These are phyloP conservation scores for Leucopsar rothschildi DNA, from an alignment of 2,113 vertebrate species.

Conservation along the genomic window DNA sequence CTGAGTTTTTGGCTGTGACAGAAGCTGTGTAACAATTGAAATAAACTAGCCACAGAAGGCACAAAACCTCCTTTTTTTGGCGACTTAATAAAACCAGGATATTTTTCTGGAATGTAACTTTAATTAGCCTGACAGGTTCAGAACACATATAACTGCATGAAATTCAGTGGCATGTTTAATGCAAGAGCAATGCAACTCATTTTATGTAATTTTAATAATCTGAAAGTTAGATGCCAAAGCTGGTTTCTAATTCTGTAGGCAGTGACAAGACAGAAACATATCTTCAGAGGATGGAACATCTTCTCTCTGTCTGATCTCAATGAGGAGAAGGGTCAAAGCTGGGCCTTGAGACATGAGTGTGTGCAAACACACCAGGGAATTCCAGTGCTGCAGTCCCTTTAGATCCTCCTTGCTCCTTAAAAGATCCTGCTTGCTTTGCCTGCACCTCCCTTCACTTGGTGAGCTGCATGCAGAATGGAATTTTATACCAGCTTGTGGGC, in stretches of 20 bases:
- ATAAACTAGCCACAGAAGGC: background rate
- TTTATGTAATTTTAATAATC: background rate
- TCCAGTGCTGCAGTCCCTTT: background rate
- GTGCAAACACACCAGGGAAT: background rate
- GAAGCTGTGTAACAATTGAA: background rate
- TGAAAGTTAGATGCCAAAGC: background rate
- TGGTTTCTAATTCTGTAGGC: background rate
- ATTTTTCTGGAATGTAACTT: background rate
- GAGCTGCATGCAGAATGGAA: background rate
- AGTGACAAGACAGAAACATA: background rate
- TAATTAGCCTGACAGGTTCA: background rate
- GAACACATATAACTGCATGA: background rate
- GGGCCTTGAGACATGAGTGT: background rate
- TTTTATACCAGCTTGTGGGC: background rate
- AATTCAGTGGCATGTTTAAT: background rate
- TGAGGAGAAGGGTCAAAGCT: background rate
- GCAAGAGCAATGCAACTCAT: background rate
- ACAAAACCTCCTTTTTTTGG: background rate
- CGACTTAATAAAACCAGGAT: background rate
- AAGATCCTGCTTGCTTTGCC: background rate
- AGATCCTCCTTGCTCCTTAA: background rate
- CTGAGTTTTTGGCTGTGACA: background rate
- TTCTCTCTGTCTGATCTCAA: background rate
- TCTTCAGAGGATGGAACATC: background rate
- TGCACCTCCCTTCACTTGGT: background rate